Evolutionary conservation across 2,113 vertebrate genomes (phyloP).

Genomic region (Corythornis vintsioides): DNA sequence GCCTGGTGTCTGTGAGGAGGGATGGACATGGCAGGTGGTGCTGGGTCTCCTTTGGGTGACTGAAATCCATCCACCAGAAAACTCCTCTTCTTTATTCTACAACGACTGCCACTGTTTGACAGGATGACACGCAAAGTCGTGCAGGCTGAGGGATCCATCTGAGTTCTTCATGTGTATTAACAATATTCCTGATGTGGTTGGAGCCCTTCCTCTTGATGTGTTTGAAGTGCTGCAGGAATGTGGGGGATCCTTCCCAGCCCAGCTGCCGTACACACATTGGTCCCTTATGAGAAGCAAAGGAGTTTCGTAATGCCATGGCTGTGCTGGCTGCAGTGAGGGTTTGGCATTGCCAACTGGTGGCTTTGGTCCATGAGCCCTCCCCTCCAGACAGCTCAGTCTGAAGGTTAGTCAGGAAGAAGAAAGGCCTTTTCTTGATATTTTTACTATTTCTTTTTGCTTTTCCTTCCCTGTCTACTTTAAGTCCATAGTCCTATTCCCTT

Average conservation of each 20-base stretch:
- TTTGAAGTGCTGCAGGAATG: background rate
- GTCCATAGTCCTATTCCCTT: background rate
- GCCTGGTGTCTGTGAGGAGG: background rate
- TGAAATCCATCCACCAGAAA: background rate
- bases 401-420: background rate
- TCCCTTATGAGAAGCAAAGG: background rate
- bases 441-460: background rate
- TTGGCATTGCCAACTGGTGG: background rate
- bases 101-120: fast-evolving
- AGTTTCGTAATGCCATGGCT: fast-evolving
- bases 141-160: background rate
- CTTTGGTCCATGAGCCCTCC: fast-evolving
- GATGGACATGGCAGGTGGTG: background rate
- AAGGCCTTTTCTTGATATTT: background rate
- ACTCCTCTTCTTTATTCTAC: background rate
- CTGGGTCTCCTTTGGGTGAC: background rate
- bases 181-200: fast-evolving
- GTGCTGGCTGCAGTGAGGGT: fast-evolving
- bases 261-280: background rate
- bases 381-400: background rate
- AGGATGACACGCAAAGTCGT: background rate
- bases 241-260: background rate
- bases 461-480: fast-evolving
- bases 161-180: background rate
- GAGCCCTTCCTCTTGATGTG: background rate